Evolutionary conservation across 2,888 invertebrate species (phyloP), one percentile per base, ranked within the genome.

Genomic region (Sinotaia quadrata): DNA sequence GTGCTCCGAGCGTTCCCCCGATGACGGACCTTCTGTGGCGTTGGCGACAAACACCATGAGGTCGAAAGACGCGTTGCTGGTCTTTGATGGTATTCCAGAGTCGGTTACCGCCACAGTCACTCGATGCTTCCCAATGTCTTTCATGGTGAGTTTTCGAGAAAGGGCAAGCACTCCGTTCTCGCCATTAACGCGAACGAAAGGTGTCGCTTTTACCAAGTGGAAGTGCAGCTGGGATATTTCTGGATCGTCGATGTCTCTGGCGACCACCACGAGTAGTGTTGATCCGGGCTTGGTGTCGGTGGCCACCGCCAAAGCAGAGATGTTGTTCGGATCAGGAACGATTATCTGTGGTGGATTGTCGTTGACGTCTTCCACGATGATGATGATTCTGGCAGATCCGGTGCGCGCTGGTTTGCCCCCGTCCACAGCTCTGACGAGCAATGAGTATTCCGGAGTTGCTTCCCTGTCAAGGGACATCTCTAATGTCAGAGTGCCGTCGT

Each of bases 261-360:
- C 78, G 56, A 73, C 65, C 47, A 78, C 68, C 24, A 68, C 69
- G 15, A 78, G 70, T 24, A 78, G 73, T 2, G 71, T 68, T 21
- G 77, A 72, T 3, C 77, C 76, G 33, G 74, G 74, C 33, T 71
- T 68, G 29, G 72, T 74, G 62, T 76, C 74, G 63, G 75, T 72
- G 12, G 77, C 74, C 54, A 79, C 72, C 29, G 76, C 71, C 31
- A 79, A 69, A 7, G 78, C 77, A 29, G 76, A 76, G n/a, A 62
- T 34, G 74, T 81, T 80, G 49, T 69, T 69, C 18, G 67, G 75
- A 54, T 70, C 71, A 8, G 81, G 80, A 47, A 76, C 78, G 29
- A 77, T 71, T 70, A 84, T 82, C 24, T 70, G 56, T 18, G 84
- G 84, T 7, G 70, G 68, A 69, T 84, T 81, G 67, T 84, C 84